Evolutionary conservation across 2,888 invertebrate genomes (phyloP).

Genomic region (Aricia artaxerxes): DNA sequence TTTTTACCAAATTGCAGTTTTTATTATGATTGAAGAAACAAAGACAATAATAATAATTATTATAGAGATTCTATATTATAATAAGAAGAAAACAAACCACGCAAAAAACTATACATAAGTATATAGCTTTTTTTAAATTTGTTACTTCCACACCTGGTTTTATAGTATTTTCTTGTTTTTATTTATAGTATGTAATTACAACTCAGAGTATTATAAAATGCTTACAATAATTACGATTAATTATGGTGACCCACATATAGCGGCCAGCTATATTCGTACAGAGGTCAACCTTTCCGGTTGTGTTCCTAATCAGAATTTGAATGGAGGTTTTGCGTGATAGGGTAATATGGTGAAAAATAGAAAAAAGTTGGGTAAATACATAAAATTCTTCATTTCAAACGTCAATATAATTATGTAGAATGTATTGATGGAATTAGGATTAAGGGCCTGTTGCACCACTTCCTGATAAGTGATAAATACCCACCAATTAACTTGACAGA

Average conservation of each 20-base stretch:
- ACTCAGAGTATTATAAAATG: constrained; percentile 10
- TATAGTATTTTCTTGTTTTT: neutral
- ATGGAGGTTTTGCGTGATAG: constrained; percentile 17
- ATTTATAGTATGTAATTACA: neutral
- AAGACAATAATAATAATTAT: too few species aligned
- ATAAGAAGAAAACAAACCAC: neutral
- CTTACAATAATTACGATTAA: constrained; percentile 2
- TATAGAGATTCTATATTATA: neutral
- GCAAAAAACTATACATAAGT: too few species aligned
- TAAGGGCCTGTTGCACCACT: too few species aligned
- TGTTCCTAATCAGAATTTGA: neutral
- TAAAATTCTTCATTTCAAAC: neutral
- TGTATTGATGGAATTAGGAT: too few species aligned
- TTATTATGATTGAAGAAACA: too few species aligned
- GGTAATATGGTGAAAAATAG: neutral
- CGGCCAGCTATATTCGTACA: neutral
- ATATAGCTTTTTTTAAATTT: too few species aligned
- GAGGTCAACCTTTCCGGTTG: constrained; percentile 13
- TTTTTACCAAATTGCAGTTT: too few species aligned
- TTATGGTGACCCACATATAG: neutral
- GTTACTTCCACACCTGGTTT: neutral
- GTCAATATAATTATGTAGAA: neutral
- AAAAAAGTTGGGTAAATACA: neutral
- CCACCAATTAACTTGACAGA: too few species aligned
- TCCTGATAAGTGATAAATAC: too few species aligned